A percentile compares a stretch with the other conserved stretches of the same genome.
These are phyloP conservation scores for Caenorhabditis becei DNA, from an alignment of 2,888 invertebrate genomes.

Conservation along the genomic window DNA sequence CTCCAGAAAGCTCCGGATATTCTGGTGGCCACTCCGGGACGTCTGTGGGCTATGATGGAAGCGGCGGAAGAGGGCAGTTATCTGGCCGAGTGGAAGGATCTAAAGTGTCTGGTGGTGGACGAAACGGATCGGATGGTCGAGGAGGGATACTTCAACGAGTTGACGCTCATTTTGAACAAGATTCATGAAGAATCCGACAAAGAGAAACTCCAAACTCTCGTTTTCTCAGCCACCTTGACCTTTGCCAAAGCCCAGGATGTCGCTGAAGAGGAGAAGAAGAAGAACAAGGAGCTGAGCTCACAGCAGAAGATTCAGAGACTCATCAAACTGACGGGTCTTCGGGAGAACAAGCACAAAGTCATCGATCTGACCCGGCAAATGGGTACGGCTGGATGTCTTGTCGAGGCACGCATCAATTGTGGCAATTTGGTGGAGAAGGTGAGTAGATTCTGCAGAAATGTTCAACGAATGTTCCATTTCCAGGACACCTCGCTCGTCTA, in stretches of 20 bases:
- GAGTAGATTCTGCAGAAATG: background rate
- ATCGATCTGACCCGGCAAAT: conserved; percentile 91
- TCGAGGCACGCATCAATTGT: conserved; percentile 88
- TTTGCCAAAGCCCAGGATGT: conserved; percentile 87
- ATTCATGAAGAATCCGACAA: conserved; percentile 85
- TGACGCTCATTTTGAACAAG: conserved; percentile 88
- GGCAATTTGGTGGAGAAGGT: conserved; percentile 79
- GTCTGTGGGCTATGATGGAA: conserved; percentile 94
- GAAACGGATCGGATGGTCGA: conserved; percentile 99
- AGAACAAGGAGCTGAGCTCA: conserved; percentile 79
- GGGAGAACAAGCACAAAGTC: conserved; percentile 86
- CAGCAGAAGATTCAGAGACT: conserved; percentile 82
- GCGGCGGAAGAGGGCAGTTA: conserved; percentile 78
- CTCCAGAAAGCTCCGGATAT: conserved; percentile 89
- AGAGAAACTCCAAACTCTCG: conserved; percentile 89
- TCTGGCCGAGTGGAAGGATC: conserved; percentile 81
- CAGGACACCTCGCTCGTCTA: conserved; percentile 94
- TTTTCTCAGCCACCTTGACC: conserved; percentile 97
- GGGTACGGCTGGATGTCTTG: conserved; percentile 89
- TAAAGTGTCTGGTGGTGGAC: conserved; percentile 91
- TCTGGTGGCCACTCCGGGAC: conserved; percentile 96
- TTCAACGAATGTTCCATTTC: background rate
- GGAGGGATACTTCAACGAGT: conserved; percentile 94
- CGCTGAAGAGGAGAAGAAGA: conserved; percentile 85
- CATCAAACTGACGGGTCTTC: conserved; percentile 75